Evolutionary conservation across 2,113 vertebrate genomes (phyloP).

Genomic region (Callocephalon fimbriatum): DNA sequence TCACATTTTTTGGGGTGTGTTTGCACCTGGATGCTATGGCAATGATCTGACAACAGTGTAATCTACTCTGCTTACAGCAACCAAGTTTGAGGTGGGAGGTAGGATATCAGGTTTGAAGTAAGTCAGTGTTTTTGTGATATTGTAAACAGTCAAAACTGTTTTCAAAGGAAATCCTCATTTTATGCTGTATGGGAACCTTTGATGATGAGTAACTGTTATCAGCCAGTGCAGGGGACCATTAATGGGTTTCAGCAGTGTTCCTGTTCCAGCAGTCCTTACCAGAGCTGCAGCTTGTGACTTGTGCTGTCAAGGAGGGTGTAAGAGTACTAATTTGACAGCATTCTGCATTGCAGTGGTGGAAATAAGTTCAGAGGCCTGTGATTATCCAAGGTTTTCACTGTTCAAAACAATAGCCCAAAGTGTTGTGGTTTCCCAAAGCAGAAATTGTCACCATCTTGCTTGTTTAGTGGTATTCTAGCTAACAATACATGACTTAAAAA

Average conservation of each 20-base stretch:
- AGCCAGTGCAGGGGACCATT: background rate
- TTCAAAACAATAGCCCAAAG: background rate
- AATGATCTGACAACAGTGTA: background rate
- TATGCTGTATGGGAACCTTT: background rate
- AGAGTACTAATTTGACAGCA: background rate
- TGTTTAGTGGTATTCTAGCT: background rate
- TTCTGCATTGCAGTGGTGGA: background rate
- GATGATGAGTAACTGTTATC: background rate
- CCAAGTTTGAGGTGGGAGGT: background rate
- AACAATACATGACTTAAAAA: background rate
- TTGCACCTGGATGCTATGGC: background rate
- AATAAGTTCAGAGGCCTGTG: background rate
- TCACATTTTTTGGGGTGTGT: background rate
- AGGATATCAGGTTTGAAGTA: background rate
- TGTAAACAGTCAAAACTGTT: background rate
- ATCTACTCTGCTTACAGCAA: background rate
- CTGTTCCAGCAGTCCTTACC: background rate
- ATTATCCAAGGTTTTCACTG: background rate
- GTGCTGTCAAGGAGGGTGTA: background rate
- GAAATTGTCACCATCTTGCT: background rate
- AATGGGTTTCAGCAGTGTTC: accelerated
- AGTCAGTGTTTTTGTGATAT: background rate
- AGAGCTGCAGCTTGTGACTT: background rate
- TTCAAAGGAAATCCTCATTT: background rate
- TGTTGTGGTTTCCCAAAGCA: background rate